These are phyloP conservation scores for Belonocnema kinseyi DNA, from an alignment of 1,140 invertebrate species.

Conservation along the genomic window DNA sequence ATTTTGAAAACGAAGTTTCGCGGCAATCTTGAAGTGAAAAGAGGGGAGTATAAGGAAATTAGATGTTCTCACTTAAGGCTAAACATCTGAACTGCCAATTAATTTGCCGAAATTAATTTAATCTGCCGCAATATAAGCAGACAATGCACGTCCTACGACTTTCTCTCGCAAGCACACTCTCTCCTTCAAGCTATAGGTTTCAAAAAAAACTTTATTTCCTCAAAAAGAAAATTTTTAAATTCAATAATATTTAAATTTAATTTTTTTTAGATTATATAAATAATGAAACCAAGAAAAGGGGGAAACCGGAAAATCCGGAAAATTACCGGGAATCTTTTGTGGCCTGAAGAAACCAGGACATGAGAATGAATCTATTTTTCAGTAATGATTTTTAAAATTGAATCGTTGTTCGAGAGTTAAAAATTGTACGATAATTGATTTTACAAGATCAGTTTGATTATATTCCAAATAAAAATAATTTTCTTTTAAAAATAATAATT, in stretches of 20 bases:
- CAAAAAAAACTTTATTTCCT: neutral
- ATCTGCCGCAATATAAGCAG: slow-evolving; percentile 64
- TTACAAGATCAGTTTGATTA: too few species aligned
- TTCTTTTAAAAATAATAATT: too few species aligned
- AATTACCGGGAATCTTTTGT: too few species aligned
- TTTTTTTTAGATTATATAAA: too few species aligned
- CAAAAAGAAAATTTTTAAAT: neutral
- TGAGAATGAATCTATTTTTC: too few species aligned
- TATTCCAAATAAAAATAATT: too few species aligned
- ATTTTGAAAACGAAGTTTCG: too few species aligned
- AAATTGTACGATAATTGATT: too few species aligned
- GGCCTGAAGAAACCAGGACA: slow-evolving; percentile 2
- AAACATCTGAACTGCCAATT: slow-evolving; percentile 69
- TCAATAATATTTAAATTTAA: neutral
- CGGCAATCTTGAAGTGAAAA: neutral
- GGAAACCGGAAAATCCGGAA: too few species aligned
- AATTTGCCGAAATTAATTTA: slow-evolving; percentile 69
- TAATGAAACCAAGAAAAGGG: neutral
- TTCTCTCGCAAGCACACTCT: slow-evolving; percentile 5
- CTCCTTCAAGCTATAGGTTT: neutral
- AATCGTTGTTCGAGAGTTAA: too few species aligned
- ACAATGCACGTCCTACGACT: slow-evolving; percentile 50
- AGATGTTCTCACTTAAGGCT: slow-evolving; percentile 63
- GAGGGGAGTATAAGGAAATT: slow-evolving; percentile 43
- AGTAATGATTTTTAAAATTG: too few species aligned